Conservation (phyloP, 2,888 invertebrate genomes). For the Oscheius sp. region DNA sequence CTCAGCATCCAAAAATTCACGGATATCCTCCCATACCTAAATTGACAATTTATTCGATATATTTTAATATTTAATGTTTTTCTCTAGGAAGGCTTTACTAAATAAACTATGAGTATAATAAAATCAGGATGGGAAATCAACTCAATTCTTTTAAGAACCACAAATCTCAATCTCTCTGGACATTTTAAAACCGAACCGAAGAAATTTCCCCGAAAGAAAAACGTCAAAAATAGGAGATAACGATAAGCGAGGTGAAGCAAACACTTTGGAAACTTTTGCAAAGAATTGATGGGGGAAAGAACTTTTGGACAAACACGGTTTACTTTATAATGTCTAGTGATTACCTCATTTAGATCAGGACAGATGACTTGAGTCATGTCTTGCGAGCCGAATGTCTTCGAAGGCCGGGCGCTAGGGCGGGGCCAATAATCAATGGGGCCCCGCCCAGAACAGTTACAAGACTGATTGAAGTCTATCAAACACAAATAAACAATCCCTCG, state of each 20-base stretch:
- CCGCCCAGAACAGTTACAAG: constrained; percentile 16
- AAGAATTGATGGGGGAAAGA: too few relatives aligned
- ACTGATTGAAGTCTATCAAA: not conserved
- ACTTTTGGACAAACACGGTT: too few relatives aligned
- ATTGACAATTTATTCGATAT: not conserved
- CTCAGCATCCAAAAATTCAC: constrained; percentile 26
- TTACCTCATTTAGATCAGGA: constrained; percentile 35
- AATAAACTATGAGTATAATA: too few relatives aligned
- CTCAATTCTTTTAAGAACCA: too few relatives aligned
- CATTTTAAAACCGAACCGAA: too few relatives aligned
- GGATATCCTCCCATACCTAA: constrained; percentile 33
- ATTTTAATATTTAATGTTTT: not conserved
- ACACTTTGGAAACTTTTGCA: not conserved
- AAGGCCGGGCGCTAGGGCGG: not conserved
- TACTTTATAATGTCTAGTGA: not conserved
- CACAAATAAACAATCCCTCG: not conserved
- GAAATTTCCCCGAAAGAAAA: not conserved
- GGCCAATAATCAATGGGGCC: constrained; percentile 24
- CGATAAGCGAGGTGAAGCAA: not conserved
- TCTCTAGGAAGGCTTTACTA: too few relatives aligned
- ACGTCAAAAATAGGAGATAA: not conserved
- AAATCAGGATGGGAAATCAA: too few relatives aligned
- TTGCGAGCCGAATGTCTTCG: constrained; percentile 8
- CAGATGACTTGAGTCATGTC: constrained; percentile 32
- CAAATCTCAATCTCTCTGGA: too few relatives aligned